A percentile compares a stretch with the other conserved stretches of the same genome.
Conservation (phyloP, 2,113 vertebrate species). For the Bufo bufo region DNA sequence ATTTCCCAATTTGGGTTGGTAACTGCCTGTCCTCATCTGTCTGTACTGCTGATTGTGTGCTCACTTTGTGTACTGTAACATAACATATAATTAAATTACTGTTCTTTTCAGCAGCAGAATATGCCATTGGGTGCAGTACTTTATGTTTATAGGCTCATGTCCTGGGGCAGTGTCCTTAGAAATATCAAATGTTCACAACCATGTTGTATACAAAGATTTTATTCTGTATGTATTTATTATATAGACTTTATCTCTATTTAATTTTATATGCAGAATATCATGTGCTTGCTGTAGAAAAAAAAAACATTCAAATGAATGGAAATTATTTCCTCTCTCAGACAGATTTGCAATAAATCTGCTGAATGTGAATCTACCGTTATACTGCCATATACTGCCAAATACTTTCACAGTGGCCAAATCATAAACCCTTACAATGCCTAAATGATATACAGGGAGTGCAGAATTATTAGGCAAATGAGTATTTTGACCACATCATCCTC, state of each 20-base stretch:
- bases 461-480: too few relatives aligned
- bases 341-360: too few relatives aligned
- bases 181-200: not conserved
- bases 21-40: not conserved
- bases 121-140: not conserved
- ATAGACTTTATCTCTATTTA: not conserved
- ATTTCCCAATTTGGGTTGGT: not conserved
- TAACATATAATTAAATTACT: slow-evolving; percentile 3
- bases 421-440: too few relatives aligned
- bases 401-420: too few relatives aligned
- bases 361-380: too few relatives aligned
- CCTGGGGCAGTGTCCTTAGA: not conserved
- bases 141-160: not conserved
- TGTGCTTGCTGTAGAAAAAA: too few relatives aligned
- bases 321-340: too few relatives aligned
- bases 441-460: too few relatives aligned
- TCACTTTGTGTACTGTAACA: not conserved
- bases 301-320: too few relatives aligned
- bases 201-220: not conserved
- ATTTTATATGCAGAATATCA: not conserved
- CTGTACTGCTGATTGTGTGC: not conserved
- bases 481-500: too few relatives aligned
- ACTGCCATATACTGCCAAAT: too few relatives aligned
- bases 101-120: not conserved
- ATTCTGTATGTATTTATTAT: not conserved